Evolutionary conservation across 2,888 invertebrate genomes (phyloP), one percentile per base, ranked within the genome.

Genomic region (Nomada ferruginata): DNA sequence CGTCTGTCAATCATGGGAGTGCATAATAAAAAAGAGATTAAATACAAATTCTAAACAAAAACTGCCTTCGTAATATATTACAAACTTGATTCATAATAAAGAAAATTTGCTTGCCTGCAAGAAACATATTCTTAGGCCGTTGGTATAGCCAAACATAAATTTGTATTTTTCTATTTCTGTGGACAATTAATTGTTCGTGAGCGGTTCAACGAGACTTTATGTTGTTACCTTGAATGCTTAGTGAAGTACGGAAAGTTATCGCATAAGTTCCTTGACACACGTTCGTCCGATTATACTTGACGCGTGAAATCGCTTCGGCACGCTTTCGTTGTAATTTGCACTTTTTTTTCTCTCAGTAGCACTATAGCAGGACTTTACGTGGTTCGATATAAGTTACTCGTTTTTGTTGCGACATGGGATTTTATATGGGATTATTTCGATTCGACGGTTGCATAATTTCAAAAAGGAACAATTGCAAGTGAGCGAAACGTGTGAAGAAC

Each of bases 171-270:
- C 42, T 52, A 57, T 23, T 2, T 60, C 63, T 50, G 26, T 29
- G 44, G 29, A 53, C 29, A 50, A 55, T 55, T 50, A 64, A 26
- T 64, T 52, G 50, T 47, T 61, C 52, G 52, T 52, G 10, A 26
- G n/a, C 20, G 13, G 47, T 63, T 63, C 23, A 53, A 61, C 61
- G 57, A 50, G 44, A 65, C 55, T 47, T n/a, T 57, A 13, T 59
- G 52, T 55, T 18, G 50, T 80, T 80, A 80, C 80, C 80, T 79
- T 79, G 55, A 57, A 50, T 61, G 15, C 47, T 61, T 15, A 59
- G 36, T 18, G 29, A 55, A 55, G 42, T 44, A 55, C 18, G 36
- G 36, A 29, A 50, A 64, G 26, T 71, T 75, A 76, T 57, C 50
- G 26, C 53, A 36, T 57, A 68, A 44, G 72, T 57, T 72, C 10